These are phyloP conservation scores for Megaceryle maxima DNA, from an alignment of 2,113 vertebrate genomes.

Conservation along the genomic window DNA sequence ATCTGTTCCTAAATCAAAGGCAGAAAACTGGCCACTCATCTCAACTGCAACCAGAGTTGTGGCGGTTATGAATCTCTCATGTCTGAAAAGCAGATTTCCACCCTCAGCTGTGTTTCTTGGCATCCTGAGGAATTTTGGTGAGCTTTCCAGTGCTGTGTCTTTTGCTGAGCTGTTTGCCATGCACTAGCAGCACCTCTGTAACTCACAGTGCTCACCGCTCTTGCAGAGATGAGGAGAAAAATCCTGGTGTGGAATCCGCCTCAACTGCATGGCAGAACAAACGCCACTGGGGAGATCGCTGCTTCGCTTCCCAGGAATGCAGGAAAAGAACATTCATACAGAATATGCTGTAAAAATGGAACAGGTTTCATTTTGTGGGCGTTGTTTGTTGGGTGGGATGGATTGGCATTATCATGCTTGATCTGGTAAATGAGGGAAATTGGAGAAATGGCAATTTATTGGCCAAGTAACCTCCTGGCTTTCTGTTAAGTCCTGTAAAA, in stretches of 20 bases:
- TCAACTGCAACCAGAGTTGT: background rate
- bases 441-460: background rate
- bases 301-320: background rate
- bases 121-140: background rate
- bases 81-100: background rate
- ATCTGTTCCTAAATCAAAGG: background rate
- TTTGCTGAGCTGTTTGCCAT: background rate
- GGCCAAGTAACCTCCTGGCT: background rate
- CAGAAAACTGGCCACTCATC: background rate
- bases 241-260: background rate
- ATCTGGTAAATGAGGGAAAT: background rate
- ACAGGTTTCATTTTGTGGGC: background rate
- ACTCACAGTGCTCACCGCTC: background rate
- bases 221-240: background rate
- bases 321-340: background rate
- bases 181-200: background rate
- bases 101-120: background rate
- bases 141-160: background rate
- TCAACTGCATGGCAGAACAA: background rate
- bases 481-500: background rate
- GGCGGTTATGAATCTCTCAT: background rate
- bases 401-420: background rate
- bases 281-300: background rate
- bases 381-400: background rate
- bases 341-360: background rate